Percentiles rank a stretch among this genome's conserved stretches.
These are phyloP conservation scores for Spheniscus humboldti DNA, from an alignment of 2,797 vertebrate genomes.

Conservation along the genomic window DNA sequence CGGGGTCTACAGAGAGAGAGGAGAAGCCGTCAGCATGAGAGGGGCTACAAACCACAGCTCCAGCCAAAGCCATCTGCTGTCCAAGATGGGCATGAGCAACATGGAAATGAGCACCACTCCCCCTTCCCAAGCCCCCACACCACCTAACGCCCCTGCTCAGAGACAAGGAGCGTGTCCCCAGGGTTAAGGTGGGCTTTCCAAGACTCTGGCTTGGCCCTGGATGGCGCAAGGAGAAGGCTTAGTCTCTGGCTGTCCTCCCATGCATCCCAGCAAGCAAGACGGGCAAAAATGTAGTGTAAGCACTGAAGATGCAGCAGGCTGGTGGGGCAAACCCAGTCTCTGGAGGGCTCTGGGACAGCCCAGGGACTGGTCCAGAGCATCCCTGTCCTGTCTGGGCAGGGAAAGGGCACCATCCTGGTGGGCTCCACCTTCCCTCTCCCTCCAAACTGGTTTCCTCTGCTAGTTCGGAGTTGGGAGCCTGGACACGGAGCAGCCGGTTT, in stretches of 20 bases:
- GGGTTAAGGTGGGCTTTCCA: neutral
- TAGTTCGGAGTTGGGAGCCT: neutral
- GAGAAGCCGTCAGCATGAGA: neutral
- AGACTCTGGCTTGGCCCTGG: neutral
- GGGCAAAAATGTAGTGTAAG: accelerated
- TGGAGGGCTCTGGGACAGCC: neutral
- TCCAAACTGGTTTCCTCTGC: neutral
- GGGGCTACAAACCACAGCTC: neutral
- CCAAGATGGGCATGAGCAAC: neutral
- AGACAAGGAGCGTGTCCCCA: neutral
- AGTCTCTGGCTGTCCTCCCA: neutral
- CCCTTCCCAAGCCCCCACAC: neutral
- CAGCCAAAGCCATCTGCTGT: neutral
- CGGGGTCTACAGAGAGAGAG: neutral
- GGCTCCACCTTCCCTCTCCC: neutral
- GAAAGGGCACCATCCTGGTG: neutral
- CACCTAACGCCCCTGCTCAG: neutral
- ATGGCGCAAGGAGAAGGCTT: neutral
- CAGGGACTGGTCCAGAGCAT: neutral
- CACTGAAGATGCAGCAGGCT: no score
- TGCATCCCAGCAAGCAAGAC: neutral
- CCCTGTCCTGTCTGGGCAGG: neutral
- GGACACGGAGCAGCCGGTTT: neutral
- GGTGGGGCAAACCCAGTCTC: neutral
- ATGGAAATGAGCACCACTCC: neutral